Conservation (phyloP, 2,888 invertebrate genomes). For the Sminthurides aquaticus region DNA sequence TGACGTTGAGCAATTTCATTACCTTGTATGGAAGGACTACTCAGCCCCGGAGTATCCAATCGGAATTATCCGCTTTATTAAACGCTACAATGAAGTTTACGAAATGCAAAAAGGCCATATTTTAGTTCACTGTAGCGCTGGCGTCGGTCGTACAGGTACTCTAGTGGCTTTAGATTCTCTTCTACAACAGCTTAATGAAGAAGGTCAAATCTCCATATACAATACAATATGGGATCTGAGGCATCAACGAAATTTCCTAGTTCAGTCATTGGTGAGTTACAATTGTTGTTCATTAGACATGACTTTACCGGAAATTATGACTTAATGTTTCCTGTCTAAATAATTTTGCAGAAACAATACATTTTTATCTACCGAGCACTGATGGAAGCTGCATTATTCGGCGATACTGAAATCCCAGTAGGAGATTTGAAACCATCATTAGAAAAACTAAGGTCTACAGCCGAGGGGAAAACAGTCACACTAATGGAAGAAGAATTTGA, state of each 20-base stretch:
- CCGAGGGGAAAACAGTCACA: constrained; percentile 61
- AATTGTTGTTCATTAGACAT: too few species aligned
- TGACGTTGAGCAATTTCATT: constrained; percentile 82
- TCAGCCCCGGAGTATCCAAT: constrained; percentile 90
- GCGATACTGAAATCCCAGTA: constrained; percentile 78
- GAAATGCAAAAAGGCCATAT: constrained; percentile 71
- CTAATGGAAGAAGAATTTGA: constrained; percentile 80
- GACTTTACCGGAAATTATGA: too few species aligned
- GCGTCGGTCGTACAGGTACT: constrained; percentile 90
- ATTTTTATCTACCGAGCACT: constrained; percentile 90
- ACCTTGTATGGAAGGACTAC: constrained; percentile 92
- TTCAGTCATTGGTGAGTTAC: constrained; percentile 72
- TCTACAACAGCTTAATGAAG: constrained; percentile 73
- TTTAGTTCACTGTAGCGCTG: constrained; percentile 85
- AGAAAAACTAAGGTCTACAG: constrained; percentile 65
- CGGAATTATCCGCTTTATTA: constrained; percentile 82
- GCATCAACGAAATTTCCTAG: constrained; percentile 84
- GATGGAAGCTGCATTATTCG: constrained; percentile 84
- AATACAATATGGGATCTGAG: constrained; percentile 83
- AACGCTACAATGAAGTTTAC: constrained; percentile 79
- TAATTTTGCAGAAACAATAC: constrained; percentile 79
- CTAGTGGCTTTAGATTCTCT: constrained; percentile 85
- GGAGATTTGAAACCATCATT: constrained; percentile 63
- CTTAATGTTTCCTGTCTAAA: too few species aligned
- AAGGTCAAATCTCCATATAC: constrained; percentile 77